Percentiles rank a stretch among this genome's conserved stretches.
Conservation (phyloP, 1,140 invertebrate species). For the Conus ventricosus region DNA sequence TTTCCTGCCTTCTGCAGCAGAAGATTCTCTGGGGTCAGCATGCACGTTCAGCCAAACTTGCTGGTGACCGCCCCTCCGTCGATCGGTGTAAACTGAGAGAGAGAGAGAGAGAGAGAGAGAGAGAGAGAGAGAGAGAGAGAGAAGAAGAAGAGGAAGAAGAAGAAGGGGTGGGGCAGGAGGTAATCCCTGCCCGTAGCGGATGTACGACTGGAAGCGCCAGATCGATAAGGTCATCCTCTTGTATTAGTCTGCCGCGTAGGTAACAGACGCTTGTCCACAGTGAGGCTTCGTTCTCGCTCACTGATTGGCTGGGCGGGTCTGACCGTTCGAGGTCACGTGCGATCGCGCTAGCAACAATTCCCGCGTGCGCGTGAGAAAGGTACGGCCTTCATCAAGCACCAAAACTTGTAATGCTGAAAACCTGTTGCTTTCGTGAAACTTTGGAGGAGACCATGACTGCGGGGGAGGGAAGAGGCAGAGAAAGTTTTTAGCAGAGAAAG, state of each 20-base stretch:
- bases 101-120: too few relatives aligned
- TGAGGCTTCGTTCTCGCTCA: constrained; percentile 27
- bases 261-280: constrained; percentile 28
- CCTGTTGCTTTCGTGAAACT: background rate
- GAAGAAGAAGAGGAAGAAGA: too few relatives aligned
- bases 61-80: background rate
- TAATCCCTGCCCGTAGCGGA: too few relatives aligned
- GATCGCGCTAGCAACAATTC: constrained; percentile 35
- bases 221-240: constrained; percentile 37
- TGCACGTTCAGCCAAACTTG: background rate
- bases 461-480: too few relatives aligned
- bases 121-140: too few relatives aligned
- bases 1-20: background rate
- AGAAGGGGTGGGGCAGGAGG: too few relatives aligned
- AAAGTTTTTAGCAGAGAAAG: too few relatives aligned
- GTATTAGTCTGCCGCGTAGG: constrained; percentile 37
- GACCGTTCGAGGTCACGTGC: constrained; percentile 28
- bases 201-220: background rate
- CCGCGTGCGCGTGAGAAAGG: background rate
- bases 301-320: constrained; percentile 25
- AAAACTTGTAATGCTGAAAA: background rate
- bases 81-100: background rate
- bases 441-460: too few relatives aligned
- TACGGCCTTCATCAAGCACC: background rate
- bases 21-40: background rate